Evolutionary conservation across 2,888 invertebrate species (phyloP).

Genomic region (Carcina quercana): DNA sequence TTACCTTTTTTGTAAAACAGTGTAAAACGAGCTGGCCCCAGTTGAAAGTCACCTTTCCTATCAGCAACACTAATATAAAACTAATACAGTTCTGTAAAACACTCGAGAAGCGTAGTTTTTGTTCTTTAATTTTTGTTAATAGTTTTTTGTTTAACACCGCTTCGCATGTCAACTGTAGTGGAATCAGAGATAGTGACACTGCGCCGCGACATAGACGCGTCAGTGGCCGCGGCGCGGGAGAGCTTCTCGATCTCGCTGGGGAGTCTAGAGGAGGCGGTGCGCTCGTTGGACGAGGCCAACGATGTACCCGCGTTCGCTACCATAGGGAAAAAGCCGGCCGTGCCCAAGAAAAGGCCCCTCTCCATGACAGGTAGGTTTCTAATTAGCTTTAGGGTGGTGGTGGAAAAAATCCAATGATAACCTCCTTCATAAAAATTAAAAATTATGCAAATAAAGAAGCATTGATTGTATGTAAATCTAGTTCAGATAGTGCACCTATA

Average conservation of each 20-base stretch:
- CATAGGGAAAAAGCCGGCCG: constrained; percentile 64
- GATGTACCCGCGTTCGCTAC: constrained; percentile 61
- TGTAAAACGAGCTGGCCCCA: too few relatives aligned
- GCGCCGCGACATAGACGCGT: constrained; percentile 68
- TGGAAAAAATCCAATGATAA: too few relatives aligned
- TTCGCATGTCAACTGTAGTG: constrained; percentile 42
- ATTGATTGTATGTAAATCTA: too few relatives aligned
- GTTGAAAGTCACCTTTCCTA: too few relatives aligned
- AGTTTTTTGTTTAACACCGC: constrained; percentile 28
- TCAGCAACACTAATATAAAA: too few relatives aligned
- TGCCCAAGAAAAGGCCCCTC: constrained; percentile 72
- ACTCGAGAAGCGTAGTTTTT: too few relatives aligned
- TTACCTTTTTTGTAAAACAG: too few relatives aligned
- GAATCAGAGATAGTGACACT: constrained; percentile 71
- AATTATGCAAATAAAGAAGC: too few relatives aligned
- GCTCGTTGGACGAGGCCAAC: constrained; percentile 55
- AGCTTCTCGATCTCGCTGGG: constrained; percentile 66
- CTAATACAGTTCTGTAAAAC: too few relatives aligned
- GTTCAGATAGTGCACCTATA: too few relatives aligned
- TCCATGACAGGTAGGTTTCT: constrained; percentile 76
- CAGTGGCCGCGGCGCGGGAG: constrained; percentile 58
- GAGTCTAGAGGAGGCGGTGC: constrained; percentile 61
- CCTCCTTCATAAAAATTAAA: too few relatives aligned
- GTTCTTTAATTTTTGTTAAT: constrained; percentile 14
- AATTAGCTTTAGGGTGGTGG: too few relatives aligned